These are phyloP conservation scores for Ernsta delagoae DNA, from an alignment of 2,888 invertebrate genomes.

Conservation along the genomic window DNA sequence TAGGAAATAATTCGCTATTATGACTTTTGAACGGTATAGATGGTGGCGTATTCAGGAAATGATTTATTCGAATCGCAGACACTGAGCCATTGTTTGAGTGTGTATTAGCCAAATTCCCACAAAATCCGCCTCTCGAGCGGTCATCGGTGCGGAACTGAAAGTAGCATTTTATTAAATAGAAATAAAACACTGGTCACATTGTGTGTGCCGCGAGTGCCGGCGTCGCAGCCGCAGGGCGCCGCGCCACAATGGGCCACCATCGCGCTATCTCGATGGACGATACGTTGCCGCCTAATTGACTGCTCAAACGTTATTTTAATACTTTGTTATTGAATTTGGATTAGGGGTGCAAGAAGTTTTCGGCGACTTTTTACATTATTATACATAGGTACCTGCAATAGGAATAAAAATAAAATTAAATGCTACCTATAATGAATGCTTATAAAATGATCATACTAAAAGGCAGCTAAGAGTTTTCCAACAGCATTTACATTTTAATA, in stretches of 20 bases:
- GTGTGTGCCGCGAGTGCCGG: conserved; percentile 61
- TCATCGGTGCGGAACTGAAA: conserved; percentile 74
- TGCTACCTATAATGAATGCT: too few species aligned
- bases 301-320: conserved; percentile 81
- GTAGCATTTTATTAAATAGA: conserved; percentile 77
- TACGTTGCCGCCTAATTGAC: conserved; percentile 82
- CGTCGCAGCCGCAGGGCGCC: conserved; percentile 55
- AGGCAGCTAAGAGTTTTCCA: too few species aligned
- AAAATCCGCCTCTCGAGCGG: conserved; percentile 67
- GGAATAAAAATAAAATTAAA: too few species aligned
- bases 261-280: conserved; percentile 80
- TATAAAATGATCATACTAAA: too few species aligned
- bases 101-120: conserved; percentile 64
- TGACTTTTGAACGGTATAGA: conserved; percentile 22
- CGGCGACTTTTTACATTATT: not conserved
- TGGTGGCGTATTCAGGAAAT: conserved; percentile 48
- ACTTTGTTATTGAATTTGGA: conserved; percentile 56
- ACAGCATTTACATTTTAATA: too few species aligned
- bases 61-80: conserved; percentile 23
- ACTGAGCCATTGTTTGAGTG: conserved; percentile 30
- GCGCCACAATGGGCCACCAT: conserved; percentile 83
- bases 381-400: not conserved
- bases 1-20: not conserved
- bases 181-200: conserved; percentile 71
- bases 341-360: conserved; percentile 2